A percentile compares a stretch with the other conserved stretches of the same genome.
Conservation (phyloP, 2,888 invertebrate genomes). For the Candidula unifasciata region DNA sequence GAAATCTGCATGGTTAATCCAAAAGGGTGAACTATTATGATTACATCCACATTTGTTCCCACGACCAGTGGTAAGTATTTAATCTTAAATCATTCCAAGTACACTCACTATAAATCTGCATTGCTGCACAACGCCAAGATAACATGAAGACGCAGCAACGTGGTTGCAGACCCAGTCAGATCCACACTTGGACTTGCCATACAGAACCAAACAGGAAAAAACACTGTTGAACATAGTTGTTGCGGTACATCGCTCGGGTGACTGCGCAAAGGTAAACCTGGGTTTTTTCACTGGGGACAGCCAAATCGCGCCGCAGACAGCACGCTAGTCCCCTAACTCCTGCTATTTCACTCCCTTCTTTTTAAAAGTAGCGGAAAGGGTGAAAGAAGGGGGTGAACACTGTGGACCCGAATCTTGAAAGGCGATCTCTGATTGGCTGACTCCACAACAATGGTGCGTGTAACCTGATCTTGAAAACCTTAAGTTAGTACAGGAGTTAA, state of each 20-base stretch:
- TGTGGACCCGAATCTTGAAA: conserved; percentile 1
- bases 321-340: conserved; percentile 9
- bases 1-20: too few species aligned
- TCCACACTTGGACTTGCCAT: neutral
- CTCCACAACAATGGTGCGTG: neutral
- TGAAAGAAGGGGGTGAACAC: neutral
- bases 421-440: neutral
- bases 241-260: conserved; percentile 5
- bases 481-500: neutral
- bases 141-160: neutral
- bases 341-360: too few species aligned
- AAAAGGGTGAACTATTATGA: too few species aligned
- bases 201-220: neutral
- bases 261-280: conserved; percentile 10
- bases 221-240: conserved; percentile 19
- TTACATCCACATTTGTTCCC: too few species aligned
- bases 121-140: neutral
- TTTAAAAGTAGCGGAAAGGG: neutral
- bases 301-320: conserved; percentile 21
- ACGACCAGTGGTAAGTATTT: too few species aligned
- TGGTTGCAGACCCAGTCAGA: neutral
- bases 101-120: neutral
- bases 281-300: conserved; percentile 16
- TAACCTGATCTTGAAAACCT: neutral
- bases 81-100: neutral